These are phyloP conservation scores for Clarias fuscus DNA, from an alignment of 2,797 vertebrate genomes.

Conservation along the genomic window DNA sequence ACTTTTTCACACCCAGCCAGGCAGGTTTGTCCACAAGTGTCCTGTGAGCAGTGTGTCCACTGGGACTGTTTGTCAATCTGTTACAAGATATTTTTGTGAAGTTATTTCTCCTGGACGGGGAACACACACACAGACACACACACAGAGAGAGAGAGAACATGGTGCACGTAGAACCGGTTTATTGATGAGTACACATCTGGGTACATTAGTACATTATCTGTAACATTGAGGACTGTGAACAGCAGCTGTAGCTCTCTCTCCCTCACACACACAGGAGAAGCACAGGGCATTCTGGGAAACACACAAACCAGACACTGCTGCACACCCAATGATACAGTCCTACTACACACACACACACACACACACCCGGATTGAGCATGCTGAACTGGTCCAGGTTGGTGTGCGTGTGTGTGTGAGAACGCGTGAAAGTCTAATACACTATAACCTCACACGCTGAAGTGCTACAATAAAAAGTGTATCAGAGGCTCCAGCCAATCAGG, in stretches of 20 bases:
- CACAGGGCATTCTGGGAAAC: slow-evolving; percentile 37
- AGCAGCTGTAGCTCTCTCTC: slow-evolving; percentile 71
- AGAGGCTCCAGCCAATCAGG: background rate
- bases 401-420: background rate
- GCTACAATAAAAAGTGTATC: background rate
- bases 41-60: too few species aligned
- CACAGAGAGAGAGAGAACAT: background rate
- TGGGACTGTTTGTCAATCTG: too few species aligned
- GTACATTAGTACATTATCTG: slow-evolving; percentile 78
- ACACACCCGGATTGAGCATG: too few species aligned
- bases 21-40: too few species aligned
- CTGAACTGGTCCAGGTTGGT: background rate
- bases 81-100: too few species aligned
- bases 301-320: too few species aligned
- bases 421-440: too few species aligned
- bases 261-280: slow-evolving; percentile 56
- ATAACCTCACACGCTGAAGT: background rate
- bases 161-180: slow-evolving; percentile 75
- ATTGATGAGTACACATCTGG: slow-evolving; percentile 78
- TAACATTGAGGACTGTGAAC: slow-evolving; percentile 75
- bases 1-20: too few species aligned
- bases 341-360: background rate
- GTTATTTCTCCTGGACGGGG: too few species aligned
- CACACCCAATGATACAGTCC: background rate
- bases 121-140: background rate